Base-by-base conservation (phyloP, 2,113 vertebrate species). In the Eubucco bourcierii region DNA sequence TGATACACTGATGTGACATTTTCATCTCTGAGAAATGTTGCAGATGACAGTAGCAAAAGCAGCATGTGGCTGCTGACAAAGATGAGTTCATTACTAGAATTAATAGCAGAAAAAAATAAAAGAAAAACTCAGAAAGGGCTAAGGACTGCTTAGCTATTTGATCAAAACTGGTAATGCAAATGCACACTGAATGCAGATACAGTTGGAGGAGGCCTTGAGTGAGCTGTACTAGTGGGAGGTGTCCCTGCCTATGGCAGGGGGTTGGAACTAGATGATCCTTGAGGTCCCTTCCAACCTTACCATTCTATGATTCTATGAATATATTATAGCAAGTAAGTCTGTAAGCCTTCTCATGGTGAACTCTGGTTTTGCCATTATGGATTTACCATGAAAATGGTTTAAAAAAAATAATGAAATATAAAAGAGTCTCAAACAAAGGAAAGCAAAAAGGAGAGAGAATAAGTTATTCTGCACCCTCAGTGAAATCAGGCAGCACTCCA, bases 331-430 rank as follows among this genome's bases (percentile, higher is more conserved):
- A 65, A 92, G 80, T 29, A 90, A 88, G 79, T 78, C 92, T 95
- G 0, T 91, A 94, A 95, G 88, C 84, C 79, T 95, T 96, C 96
- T 95, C 65, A 80, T 52, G 73, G 85, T 68, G 94, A 96, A 93
- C 79, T 90, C 61, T 86, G 75, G 53, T 63, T 90, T 90, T 83
- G n/a, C 39, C 44, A 74, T 94, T 92, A 87, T 85, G 91, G 87
- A 93, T 93, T 90, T 96, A 75, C 79, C 88, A 89, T 47, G 75
- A 97, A 95, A 91, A 97, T 74, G 31, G 80, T 74, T 92, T 83
- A 87, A 80, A 97, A 97, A 97, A 73, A 21, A 65, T 94, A 82
- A 82, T n/a, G 71, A 94, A 96, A 94, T 80, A 75, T 19, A 87
- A 71, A 18, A 52, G 4, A 63, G 12, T 50, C 12, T 80, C 37